Conservation (phyloP, 1,140 invertebrate genomes). For the Pseudomyrmex flavicornis region DNA sequence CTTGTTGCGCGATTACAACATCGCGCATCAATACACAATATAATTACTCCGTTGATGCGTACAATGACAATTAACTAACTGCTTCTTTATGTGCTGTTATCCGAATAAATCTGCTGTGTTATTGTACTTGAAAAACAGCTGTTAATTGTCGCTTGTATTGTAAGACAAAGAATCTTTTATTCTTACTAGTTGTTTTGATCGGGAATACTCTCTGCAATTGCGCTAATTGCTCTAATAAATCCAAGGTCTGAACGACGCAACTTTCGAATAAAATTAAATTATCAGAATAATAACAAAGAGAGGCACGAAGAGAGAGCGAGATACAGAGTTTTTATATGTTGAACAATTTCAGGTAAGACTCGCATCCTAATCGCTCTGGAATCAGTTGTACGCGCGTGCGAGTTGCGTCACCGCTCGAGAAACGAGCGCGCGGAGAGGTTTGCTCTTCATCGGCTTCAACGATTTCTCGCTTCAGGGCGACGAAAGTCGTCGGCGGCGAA, state of each 20-base stretch:
- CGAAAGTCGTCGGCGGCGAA: conserved; percentile 9
- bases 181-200: neutral
- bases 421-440: neutral
- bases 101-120: neutral
- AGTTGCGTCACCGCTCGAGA: neutral
- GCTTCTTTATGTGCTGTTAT: neutral
- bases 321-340: no score
- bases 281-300: neutral
- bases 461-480: neutral
- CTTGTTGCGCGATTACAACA: conserved; percentile 13
- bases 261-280: neutral
- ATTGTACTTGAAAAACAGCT: neutral
- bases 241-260: neutral
- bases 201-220: neutral
- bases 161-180: neutral
- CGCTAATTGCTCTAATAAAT: conserved; percentile 8
- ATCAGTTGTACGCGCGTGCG: neutral
- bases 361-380: no score
- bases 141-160: conserved; percentile 18
- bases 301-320: no score
- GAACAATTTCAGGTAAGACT: no score
- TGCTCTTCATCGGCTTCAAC: neutral
- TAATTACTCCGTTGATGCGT: conserved; percentile 24
- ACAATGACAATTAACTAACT: neutral
- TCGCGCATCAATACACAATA: conserved; percentile 34